phyloP scores from a whole-genome alignment of 2,888 invertebrate species.

The Pteria penguin region DNA sequence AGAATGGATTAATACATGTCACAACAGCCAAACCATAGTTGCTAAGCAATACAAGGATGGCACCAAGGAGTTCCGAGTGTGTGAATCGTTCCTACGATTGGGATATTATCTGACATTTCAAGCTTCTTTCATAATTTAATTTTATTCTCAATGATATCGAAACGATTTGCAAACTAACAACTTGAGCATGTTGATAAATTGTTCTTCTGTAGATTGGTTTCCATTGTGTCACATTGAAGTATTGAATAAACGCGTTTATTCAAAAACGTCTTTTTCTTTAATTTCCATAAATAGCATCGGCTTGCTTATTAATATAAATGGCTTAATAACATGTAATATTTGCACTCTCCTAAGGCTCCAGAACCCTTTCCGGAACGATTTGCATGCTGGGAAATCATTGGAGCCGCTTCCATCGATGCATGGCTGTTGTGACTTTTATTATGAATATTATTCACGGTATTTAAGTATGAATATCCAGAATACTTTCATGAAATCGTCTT shows the following conservation, averaged over 20 bases:
- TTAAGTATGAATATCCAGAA: too few relatives aligned
- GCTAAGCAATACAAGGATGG: constrained; percentile 5
- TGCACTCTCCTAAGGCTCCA: background rate
- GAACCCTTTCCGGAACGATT: constrained; percentile 37
- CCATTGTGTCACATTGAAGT: too few relatives aligned
- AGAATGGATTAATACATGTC: constrained; percentile 22
- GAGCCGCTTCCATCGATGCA: background rate
- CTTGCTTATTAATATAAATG: background rate
- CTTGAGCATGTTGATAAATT: too few relatives aligned
- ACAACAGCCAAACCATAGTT: background rate
- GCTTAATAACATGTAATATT: background rate
- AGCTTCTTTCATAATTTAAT: too few relatives aligned
- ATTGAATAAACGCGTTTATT: too few relatives aligned
- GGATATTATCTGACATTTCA: too few relatives aligned
- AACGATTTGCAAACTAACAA: too few relatives aligned
- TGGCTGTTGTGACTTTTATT: background rate
- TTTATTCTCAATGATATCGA: too few relatives aligned
- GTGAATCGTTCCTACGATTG: constrained; percentile 22
- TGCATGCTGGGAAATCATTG: constrained; percentile 32
- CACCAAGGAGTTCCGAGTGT: constrained; percentile 4
- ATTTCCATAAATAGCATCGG: background rate
- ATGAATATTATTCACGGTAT: too few relatives aligned
- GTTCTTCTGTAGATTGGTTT: too few relatives aligned
- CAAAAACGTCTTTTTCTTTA: background rate
- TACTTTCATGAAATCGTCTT: too few relatives aligned